Base-by-base conservation (phyloP, 2,888 invertebrate species). In the Notodonta dromedarius region DNA sequence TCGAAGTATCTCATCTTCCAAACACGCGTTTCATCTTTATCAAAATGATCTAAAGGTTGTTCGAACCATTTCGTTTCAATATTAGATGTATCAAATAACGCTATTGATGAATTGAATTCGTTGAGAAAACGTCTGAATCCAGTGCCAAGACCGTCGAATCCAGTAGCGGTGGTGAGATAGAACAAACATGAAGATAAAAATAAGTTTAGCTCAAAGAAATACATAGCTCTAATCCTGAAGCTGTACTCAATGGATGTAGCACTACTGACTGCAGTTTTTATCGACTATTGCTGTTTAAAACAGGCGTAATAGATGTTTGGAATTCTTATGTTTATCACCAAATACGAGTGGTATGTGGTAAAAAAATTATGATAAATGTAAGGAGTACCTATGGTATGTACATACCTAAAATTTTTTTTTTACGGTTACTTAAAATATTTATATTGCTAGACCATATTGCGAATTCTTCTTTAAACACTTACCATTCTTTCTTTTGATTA, bases 1-100 rank as follows among this genome's bases (percentile, higher is more conserved):
- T 87, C 83, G 61, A 87, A 88, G 66, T 89, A 91, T 57, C 85
- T 84, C 92, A 92, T 91, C 42, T 82, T 78, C 89, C 89, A 93
- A 0, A 74, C 83, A 9, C 86, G 75, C 5, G 66, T 79, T 16
- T 91, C 86, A 2, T 67, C 75, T 7, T 70, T 40, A 65, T 90
- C 73, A 48, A 91, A 92, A 69, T 93, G 89, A 57, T 93, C 89
- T 48, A 93, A 63, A 0, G 88, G 86, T 67, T 90, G 91, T 57
- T 79, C 70, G 9, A 91, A 83, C 89, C 89, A 88, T 65, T 74
- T 74, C 5, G 81, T 82, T 55, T 66, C 54, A 6, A 80, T 76
- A 6, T 65, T 51, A 12, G 79, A 50, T 35, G 73, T 58, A 44
- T 78, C 79, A 39, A 76, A 74, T 2, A 71, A 51, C 5, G 60